These are phyloP conservation scores for Engraulis encrasicolus DNA, from an alignment of 2,113 vertebrate species.

Conservation along the genomic window DNA sequence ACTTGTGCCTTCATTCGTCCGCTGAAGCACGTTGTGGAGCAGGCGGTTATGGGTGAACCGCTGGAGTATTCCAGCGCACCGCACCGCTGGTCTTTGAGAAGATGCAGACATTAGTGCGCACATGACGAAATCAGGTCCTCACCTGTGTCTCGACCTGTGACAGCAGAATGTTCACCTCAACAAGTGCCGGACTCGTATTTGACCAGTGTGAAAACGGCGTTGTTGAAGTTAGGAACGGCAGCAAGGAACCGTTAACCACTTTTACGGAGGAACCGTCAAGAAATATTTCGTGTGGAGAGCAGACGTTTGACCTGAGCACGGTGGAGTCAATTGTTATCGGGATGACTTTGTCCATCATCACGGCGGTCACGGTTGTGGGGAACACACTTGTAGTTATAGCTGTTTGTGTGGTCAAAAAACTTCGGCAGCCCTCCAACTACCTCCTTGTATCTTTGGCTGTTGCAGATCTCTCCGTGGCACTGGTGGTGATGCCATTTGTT, in stretches of 20 bases:
- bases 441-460: conserved; percentile 45
- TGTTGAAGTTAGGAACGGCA: conserved; percentile 12
- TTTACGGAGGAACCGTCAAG: not conserved
- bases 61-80: not conserved
- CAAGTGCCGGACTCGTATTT: not conserved
- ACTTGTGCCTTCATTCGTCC: not conserved
- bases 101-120: not conserved
- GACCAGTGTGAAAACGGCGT: not conserved
- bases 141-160: not conserved
- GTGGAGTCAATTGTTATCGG: conserved; percentile 38
- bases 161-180: conserved; percentile 25
- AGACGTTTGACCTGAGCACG: conserved; percentile 6
- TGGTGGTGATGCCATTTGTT: conserved; percentile 45
- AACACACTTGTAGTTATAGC: conserved; percentile 42
- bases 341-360: conserved; percentile 33
- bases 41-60: not conserved
- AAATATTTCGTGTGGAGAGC: conserved; percentile 26
- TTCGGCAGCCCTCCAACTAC: conserved; percentile 46
- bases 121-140: not conserved
- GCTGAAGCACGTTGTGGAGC: not conserved
- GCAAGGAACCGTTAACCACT: not conserved
- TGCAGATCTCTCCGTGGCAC: conserved; percentile 46
- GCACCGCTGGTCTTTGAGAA: not conserved
- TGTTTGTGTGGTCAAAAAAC: conserved; percentile 45
- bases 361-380: conserved; percentile 30